These are phyloP conservation scores for Anadara kagoshimensis DNA, from an alignment of 1,140 invertebrate species.

Conservation along the genomic window DNA sequence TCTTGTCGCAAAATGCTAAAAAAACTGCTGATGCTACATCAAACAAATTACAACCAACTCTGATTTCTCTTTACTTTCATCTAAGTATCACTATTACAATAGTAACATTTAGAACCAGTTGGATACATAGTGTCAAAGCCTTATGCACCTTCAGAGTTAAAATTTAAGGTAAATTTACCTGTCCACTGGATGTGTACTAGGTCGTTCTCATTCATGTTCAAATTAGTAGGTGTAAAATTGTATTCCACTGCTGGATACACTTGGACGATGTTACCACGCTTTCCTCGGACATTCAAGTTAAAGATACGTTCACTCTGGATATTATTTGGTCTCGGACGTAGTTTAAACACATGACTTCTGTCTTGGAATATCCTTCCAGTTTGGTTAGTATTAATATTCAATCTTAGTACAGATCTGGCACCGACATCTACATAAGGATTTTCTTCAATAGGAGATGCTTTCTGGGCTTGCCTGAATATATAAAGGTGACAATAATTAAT, in stretches of 20 bases:
- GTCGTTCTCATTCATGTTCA: constrained; percentile 59
- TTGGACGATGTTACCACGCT: constrained; percentile 72
- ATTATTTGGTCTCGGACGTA: constrained; percentile 52
- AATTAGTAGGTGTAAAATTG: constrained; percentile 66
- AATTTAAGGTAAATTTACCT: constrained; percentile 43
- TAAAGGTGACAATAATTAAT: background rate
- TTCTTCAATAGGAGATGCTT: constrained; percentile 55
- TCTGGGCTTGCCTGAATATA: background rate
- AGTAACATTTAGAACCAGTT: too few relatives aligned
- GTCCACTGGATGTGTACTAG: constrained; percentile 73
- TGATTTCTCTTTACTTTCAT: too few relatives aligned
- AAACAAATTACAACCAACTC: too few relatives aligned
- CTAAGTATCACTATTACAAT: too few relatives aligned
- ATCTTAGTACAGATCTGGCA: constrained; percentile 56
- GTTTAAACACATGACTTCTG: constrained; percentile 66
- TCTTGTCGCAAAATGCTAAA: too few relatives aligned
- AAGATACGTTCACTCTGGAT: constrained; percentile 50
- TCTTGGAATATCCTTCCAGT: constrained; percentile 72
- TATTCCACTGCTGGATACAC: constrained; percentile 72
- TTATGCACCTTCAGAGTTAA: background rate
- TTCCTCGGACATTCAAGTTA: constrained; percentile 70
- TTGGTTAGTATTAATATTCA: constrained; percentile 72
- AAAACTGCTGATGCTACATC: too few relatives aligned
- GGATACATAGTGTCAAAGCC: background rate
- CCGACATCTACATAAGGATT: constrained; percentile 65